Evolutionary conservation across 1,140 invertebrate genomes (phyloP), one percentile per base, ranked within the genome.

Genomic region (Drosophila grimshawi): DNA sequence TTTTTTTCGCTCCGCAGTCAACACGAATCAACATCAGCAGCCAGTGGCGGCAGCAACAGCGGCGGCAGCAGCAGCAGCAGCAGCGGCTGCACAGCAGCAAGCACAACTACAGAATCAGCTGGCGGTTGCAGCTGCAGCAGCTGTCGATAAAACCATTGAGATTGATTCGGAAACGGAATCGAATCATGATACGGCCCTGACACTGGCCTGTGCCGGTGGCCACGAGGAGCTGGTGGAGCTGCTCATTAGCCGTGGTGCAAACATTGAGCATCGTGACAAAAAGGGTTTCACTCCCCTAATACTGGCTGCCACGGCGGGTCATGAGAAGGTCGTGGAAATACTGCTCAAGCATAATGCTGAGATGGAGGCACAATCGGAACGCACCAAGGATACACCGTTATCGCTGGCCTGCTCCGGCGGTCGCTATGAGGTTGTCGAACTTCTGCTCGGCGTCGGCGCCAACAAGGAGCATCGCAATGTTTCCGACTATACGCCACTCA

Each of bases 391-490:
- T 93, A 99, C 99, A 1, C 98, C 99, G 6, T 93, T 99, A 6
- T 99, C 98, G 51, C 94, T 99, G 27, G 99, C 99, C 2, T 99
- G 98, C 93, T 99, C 98, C 49, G 98, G 98, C 55, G 99, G 99
- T 4, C 95, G 98, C 85, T 99, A 98, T 92, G 98, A 99, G 93
- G 97, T 99, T 32, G 98, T 99, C 2, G 98, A 99, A 85, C 93
- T 99, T n/a, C 93, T 99, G 33, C 93, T 99, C 2, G 95, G 94
- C 85, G 94, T 97, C 52, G 96, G 96, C 68, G 98, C 98, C 27
- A 99, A 99, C 93, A 99, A 99, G 93, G 99, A 99, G 93, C 99
- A 99, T 93, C 95, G 99, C 46, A 99, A 99, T 93, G 98, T 99
- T 3, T 99, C 98, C 10, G 99, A 99, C 93, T 99, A 99, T 92